Percentiles rank a stretch among this genome's conserved stretches.
phyloP scores from a whole-genome alignment of 2,888 invertebrate genomes.

The Tetragonula carbonaria region DNA sequence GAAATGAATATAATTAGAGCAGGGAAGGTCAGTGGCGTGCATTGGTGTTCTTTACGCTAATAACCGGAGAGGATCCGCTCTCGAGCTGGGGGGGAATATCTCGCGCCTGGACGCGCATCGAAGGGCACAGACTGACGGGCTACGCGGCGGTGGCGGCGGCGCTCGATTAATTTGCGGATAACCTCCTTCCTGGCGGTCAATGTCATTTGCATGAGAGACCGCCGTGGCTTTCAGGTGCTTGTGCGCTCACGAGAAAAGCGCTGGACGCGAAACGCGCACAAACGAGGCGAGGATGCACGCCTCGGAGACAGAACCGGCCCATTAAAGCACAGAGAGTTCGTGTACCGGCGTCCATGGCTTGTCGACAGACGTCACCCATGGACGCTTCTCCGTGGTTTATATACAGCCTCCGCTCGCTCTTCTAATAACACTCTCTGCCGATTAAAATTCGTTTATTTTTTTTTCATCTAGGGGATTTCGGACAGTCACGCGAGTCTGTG shows the following conservation, averaged over 20 bases:
- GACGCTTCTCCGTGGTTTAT: constrained; percentile 58
- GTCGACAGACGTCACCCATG: constrained; percentile 68
- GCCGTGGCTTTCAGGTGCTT: constrained; percentile 8
- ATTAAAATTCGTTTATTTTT: constrained; percentile 2
- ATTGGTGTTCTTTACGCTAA: constrained; percentile 47
- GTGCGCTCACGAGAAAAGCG: constrained; percentile 12
- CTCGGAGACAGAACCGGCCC: constrained; percentile 56
- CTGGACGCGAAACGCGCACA: constrained; percentile 13
- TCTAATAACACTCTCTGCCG: constrained; percentile 64
- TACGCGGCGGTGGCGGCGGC: constrained; percentile 57
- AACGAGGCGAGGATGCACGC: not conserved
- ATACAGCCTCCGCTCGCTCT: constrained; percentile 50
- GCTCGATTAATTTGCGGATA: constrained; percentile 75
- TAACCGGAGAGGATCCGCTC: constrained; percentile 54
- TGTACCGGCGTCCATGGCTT: constrained; percentile 61
- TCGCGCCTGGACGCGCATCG: constrained; percentile 64
- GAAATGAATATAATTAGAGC: constrained; percentile 60
- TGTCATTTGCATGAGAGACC: constrained; percentile 71
- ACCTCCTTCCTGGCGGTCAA: constrained; percentile 71
- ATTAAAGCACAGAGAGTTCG: constrained; percentile 72
- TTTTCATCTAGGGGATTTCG: not conserved
- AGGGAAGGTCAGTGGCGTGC: constrained; percentile 46
- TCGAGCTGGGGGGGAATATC: constrained; percentile 38
- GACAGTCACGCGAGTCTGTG: no score
- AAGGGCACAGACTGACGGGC: constrained; percentile 63